Conservation (phyloP, 2,113 vertebrate genomes). For the Tretioscincus oriximinensis region DNA sequence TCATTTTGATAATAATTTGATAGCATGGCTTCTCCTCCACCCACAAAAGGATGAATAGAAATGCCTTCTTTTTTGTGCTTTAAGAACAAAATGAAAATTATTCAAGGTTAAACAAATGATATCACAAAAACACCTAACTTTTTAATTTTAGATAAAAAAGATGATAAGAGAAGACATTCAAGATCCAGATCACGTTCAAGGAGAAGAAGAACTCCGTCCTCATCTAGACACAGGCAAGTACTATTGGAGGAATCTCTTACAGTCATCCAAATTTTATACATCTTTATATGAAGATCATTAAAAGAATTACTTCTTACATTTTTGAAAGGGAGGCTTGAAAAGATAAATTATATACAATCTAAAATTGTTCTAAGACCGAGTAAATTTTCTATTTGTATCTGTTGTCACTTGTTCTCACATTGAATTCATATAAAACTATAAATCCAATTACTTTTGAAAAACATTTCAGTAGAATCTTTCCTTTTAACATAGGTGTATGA, state of each 20-base stretch:
- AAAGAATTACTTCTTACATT: too few species aligned
- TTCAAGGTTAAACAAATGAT: neutral
- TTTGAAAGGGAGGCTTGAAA: neutral
- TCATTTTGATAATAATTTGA: neutral
- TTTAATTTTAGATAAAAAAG: conserved; percentile 87
- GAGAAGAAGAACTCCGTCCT: conserved; percentile 89
- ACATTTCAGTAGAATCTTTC: too few species aligned
- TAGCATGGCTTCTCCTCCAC: neutral
- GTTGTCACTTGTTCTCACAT: too few species aligned
- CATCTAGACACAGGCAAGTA: conserved; percentile 90
- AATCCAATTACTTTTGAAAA: too few species aligned
- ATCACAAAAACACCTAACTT: neutral
- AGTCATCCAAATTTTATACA: neutral
- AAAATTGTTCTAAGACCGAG: too few species aligned
- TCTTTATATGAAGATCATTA: neutral
- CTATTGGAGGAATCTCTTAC: neutral
- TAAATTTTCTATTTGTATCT: too few species aligned
- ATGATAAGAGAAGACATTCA: conserved; percentile 94
- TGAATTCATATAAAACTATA: too few species aligned
- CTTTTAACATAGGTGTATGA: too few species aligned
- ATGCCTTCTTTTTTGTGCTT: neutral
- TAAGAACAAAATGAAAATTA: neutral
- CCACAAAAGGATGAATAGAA: too few species aligned
- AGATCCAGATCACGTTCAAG: conserved; percentile 89
- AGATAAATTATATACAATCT: too few species aligned